Evolutionary conservation across 1,140 invertebrate species (phyloP), one percentile per base, ranked within the genome.

Genomic region (Magallana ariakensis): DNA sequence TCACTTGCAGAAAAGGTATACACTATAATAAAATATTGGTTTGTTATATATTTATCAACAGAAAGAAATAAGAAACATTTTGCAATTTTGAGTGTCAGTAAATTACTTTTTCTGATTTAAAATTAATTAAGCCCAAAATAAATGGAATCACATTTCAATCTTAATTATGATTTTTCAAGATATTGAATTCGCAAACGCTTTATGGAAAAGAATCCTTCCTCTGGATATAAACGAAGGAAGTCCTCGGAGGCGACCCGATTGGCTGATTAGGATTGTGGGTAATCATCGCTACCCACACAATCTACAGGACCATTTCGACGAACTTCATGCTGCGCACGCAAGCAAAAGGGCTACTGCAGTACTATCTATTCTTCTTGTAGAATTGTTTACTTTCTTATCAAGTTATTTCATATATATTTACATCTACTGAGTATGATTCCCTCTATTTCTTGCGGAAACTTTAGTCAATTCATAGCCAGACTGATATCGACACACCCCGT

Each of bases 131-230:
- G 5, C 5, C 33, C 33, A 2, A 46, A 46, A 46, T 46, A 46
- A 46, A 46, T 46, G 33, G 33, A 46, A 46, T 46, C 33, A 46
- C 33, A 46, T 46, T 46, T 46, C 33, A 46, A 46, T 46, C 5
- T 46, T 46, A 46, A 46, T 46, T 46, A 46, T 46, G 33, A 46
- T 46, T 46, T 22, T 22, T 22, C 26, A 13, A 75, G 66, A 75
- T 13, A 26, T 75, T 4, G 22, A 75, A 75, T 26, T 75, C 9
- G 66, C 66, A 22, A 9, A 19, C 33, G 22, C 26, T 26, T 26
- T 75, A 13, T 75, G 66, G 66, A 75, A 75, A 75, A 75, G 66
- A 75, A 75, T 75, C 33, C 66, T 75, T 13, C 66, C 66, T 26
- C 11, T 75, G 33, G 66, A 75, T 13, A 11, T 10, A 26, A 26